Conservation (phyloP, 1,140 invertebrate species). For the Physella acuta region DNA sequence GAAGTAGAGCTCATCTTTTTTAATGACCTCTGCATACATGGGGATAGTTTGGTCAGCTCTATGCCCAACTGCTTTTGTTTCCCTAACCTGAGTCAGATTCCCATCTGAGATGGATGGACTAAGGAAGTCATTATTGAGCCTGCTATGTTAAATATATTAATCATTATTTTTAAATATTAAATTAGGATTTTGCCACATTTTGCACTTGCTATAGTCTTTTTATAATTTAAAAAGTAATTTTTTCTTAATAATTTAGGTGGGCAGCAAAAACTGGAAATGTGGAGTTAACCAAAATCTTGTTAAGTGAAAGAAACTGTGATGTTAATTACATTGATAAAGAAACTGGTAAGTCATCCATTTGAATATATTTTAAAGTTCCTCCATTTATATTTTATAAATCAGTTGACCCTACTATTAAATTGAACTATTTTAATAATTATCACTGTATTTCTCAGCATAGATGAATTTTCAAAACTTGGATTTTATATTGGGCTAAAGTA, state of each 20-base stretch:
- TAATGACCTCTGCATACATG: no score
- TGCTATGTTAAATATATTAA: background rate
- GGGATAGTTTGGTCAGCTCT: no score
- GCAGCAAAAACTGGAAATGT: conserved; percentile 43
- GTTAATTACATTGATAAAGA: conserved; percentile 49
- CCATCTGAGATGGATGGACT: background rate
- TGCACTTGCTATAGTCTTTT: background rate
- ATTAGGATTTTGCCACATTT: background rate
- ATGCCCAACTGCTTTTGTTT: no score
- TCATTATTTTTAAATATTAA: background rate
- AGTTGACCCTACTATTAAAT: no score
- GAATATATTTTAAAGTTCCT: background rate
- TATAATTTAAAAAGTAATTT: background rate
- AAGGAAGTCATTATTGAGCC: background rate
- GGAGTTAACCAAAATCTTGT: conserved; percentile 38
- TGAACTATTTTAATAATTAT: background rate
- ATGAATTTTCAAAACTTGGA: background rate
- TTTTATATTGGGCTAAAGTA: background rate
- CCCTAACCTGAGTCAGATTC: no score
- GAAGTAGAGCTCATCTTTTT: no score
- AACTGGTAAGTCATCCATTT: conserved; percentile 33
- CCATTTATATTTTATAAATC: no score
- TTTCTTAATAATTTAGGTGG: conserved; percentile 31
- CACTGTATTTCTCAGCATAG: background rate
- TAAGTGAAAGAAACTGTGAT: conserved; percentile 43